A percentile compares a stretch with the other conserved stretches of the same genome.
Conservation (phyloP, 2,888 invertebrate species). For the Galerucella calmariensis region DNA sequence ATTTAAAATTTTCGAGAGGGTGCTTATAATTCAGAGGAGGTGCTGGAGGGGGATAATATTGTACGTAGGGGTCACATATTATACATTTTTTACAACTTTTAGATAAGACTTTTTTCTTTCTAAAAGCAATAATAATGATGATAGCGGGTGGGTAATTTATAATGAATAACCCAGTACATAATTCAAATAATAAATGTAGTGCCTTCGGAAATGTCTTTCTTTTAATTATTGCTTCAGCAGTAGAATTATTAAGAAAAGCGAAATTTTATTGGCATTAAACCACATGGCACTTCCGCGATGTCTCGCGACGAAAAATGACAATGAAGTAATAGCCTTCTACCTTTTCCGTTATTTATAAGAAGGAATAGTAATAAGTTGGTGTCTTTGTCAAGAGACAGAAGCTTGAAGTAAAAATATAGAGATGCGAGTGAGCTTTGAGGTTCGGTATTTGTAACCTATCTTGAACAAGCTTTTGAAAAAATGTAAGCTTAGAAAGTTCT, state of each 20-base stretch:
- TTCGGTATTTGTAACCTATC: neutral
- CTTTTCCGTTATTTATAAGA: constrained; percentile 17
- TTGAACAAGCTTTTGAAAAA: too few relatives aligned
- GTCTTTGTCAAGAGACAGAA: constrained; percentile 14
- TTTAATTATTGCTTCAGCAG: neutral
- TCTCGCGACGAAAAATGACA: constrained; percentile 12
- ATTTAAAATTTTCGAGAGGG: too few relatives aligned
- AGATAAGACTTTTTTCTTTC: too few relatives aligned
- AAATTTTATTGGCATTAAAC: constrained; percentile 5
- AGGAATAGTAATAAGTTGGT: constrained; percentile 20
- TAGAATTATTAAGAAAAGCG: neutral
- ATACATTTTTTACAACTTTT: too few relatives aligned
- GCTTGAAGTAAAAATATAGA: neutral
- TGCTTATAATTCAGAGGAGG: too few relatives aligned
- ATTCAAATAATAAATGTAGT: too few relatives aligned
- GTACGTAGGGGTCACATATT: too few relatives aligned
- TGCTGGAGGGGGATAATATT: too few relatives aligned
- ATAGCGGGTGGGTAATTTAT: too few relatives aligned
- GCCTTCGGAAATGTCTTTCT: neutral
- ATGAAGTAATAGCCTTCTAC: constrained; percentile 14
- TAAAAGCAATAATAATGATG: too few relatives aligned
- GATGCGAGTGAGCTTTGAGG: neutral
- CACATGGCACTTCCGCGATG: constrained; percentile 5
- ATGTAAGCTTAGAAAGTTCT: too few relatives aligned
- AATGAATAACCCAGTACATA: too few relatives aligned